These are phyloP conservation scores for Gulo gulo DNA, from an alignment of 2,113 vertebrate species.

Conservation along the genomic window DNA sequence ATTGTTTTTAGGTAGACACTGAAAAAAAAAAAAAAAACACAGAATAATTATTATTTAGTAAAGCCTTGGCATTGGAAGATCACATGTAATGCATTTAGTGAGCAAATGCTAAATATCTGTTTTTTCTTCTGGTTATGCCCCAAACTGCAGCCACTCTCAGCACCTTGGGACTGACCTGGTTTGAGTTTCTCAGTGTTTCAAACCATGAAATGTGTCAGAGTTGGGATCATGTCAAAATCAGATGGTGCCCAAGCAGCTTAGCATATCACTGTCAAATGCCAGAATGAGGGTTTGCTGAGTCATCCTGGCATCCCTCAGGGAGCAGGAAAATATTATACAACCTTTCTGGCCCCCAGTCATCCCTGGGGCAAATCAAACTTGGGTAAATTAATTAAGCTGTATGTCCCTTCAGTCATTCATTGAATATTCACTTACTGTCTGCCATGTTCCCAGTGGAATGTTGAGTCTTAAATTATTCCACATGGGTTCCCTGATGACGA, in stretches of 20 bases:
- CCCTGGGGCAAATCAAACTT: slow-evolving; percentile 37
- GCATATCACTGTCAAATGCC: slow-evolving; percentile 47
- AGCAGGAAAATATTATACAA: slow-evolving; percentile 48
- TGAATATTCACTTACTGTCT: slow-evolving; percentile 40
- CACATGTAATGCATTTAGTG: not conserved
- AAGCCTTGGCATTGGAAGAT: not conserved
- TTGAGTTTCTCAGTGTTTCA: slow-evolving; percentile 49
- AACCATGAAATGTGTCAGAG: slow-evolving; percentile 52
- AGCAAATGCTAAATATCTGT: not conserved
- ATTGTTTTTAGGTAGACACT: not conserved
- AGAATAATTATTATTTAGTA: not conserved
- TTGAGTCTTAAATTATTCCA: not conserved
- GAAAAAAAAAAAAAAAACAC: not conserved
- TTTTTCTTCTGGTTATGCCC: not conserved
- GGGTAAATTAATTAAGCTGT: slow-evolving; percentile 36
- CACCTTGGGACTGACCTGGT: not conserved
- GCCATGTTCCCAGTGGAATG: not conserved
- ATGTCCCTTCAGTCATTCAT: not conserved
- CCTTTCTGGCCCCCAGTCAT: slow-evolving; percentile 17
- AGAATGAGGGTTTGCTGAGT: slow-evolving; percentile 51
- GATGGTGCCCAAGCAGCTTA: slow-evolving; percentile 56
- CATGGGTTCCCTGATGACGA: not conserved
- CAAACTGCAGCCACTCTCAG: not conserved
- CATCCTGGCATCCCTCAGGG: slow-evolving; percentile 30
- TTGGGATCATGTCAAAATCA: slow-evolving; percentile 51